These are phyloP conservation scores for Pangasianodon gigas DNA, from an alignment of 2,113 vertebrate species.

Conservation along the genomic window DNA sequence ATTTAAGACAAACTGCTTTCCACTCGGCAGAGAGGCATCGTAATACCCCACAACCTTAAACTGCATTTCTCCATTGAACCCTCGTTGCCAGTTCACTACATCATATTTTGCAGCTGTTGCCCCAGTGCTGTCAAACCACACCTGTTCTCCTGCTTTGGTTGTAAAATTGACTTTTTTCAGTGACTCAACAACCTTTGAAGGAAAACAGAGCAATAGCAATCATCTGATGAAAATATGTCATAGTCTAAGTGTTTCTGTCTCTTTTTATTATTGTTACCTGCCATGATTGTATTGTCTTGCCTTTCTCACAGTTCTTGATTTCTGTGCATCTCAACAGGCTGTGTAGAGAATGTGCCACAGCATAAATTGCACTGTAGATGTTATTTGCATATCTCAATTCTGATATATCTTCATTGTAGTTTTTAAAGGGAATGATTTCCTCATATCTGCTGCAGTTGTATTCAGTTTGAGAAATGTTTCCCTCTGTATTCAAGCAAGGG, in stretches of 20 bases:
- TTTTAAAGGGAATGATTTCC: constrained; percentile 56
- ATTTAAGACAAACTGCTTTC: constrained; percentile 64
- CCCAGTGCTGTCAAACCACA: constrained; percentile 73
- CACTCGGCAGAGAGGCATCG: constrained; percentile 67
- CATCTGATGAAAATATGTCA: neutral
- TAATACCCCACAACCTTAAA: constrained; percentile 74
- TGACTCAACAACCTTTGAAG: constrained; percentile 55
- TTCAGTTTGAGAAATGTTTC: neutral
- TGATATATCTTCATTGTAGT: constrained; percentile 63
- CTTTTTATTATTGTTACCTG: constrained; percentile 60
- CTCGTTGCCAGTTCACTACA: constrained; percentile 73
- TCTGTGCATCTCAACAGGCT: constrained; percentile 60
- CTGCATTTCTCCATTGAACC: constrained; percentile 56
- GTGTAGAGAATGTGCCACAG: constrained; percentile 71
- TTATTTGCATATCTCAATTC: constrained; percentile 68
- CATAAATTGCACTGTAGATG: constrained; percentile 73
- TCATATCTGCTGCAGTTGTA: constrained; percentile 55
- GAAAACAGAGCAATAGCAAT: neutral
- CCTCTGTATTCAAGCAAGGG: constrained; percentile 38
- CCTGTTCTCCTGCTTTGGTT: constrained; percentile 62
- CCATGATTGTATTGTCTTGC: constrained; percentile 54
- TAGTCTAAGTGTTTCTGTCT: neutral
- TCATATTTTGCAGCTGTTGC: constrained; percentile 70
- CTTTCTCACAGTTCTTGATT: constrained; percentile 59
- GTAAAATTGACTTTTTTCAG: constrained; percentile 67